Evolutionary conservation across 2,888 invertebrate genomes (phyloP).

Genomic region (Aquatica leii): DNA sequence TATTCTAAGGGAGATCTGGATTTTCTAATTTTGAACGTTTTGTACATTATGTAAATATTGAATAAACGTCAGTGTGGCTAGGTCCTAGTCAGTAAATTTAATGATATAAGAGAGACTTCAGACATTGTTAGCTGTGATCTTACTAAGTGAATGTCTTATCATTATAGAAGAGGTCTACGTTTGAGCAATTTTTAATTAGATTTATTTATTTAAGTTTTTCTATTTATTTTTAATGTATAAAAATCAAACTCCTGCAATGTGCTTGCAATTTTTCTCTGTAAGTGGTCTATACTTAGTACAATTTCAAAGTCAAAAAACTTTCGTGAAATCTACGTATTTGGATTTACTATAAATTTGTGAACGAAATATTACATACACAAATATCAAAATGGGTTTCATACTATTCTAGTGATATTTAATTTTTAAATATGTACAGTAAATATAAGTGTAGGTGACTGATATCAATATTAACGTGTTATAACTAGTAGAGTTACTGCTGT

Average conservation of each 20-base stretch:
- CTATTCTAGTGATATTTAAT: conserved; percentile 49
- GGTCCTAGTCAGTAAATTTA: conserved; percentile 43
- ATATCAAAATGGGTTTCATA: conserved; percentile 31
- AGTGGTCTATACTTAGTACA: conserved; percentile 33
- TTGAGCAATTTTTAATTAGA: conserved; percentile 27
- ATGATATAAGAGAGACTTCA: conserved; percentile 54
- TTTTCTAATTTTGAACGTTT: conserved; percentile 19
- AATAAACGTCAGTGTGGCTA: conserved; percentile 44
- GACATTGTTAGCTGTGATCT: conserved; percentile 61
- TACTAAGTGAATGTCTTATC: conserved; percentile 46
- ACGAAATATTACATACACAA: conserved; percentile 14
- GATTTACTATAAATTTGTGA: neutral
- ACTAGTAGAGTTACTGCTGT: conserved; percentile 51
- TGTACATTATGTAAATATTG: conserved; percentile 41
- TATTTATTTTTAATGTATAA: conserved; percentile 27
- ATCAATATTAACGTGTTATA: conserved; percentile 49
- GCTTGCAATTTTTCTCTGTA: conserved; percentile 39
- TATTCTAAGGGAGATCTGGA: conserved; percentile 9
- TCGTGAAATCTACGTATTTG: conserved; percentile 5
- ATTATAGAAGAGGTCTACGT: conserved; percentile 42
- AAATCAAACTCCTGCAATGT: conserved; percentile 35
- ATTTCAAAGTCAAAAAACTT: conserved; percentile 20
- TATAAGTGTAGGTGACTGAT: conserved; percentile 57
- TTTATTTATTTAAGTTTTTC: conserved; percentile 20
- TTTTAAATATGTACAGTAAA: conserved; percentile 55